A percentile compares a stretch with the other conserved stretches of the same genome.
phyloP scores from a whole-genome alignment of 2,797 vertebrate genomes.

The Malacoraja senta region DNA sequence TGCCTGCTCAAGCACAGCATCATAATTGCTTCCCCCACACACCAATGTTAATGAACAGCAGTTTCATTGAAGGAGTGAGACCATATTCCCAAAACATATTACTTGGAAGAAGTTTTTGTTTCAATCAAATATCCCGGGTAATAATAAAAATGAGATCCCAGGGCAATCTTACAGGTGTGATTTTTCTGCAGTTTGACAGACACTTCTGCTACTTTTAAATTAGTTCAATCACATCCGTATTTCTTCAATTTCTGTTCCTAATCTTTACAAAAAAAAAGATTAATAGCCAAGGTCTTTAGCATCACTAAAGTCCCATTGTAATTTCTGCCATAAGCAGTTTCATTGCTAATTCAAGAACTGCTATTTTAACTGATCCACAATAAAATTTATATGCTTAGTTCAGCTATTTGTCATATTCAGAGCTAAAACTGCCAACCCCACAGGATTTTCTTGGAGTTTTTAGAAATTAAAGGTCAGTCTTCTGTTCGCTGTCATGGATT shows the following conservation, averaged over 20 bases:
- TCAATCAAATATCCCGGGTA: neutral
- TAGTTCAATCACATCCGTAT: neutral
- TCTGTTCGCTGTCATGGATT: neutral
- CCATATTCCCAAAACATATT: neutral
- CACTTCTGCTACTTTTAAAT: neutral
- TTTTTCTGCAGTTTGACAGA: neutral
- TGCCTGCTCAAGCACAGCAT: neutral
- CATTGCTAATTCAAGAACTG: neutral
- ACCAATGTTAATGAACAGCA: neutral
- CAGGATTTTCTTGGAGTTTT: neutral
- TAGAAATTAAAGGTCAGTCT: neutral
- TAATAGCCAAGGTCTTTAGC: neutral
- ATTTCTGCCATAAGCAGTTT: slow-evolving; percentile 2
- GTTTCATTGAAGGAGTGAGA: neutral
- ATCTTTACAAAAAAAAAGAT: neutral
- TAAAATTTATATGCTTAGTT: neutral
- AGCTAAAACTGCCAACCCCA: neutral
- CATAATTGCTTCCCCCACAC: neutral
- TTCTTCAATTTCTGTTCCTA: slow-evolving; percentile 4
- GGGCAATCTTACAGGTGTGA: neutral
- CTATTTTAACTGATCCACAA: neutral
- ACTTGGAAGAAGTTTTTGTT: neutral
- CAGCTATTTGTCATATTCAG: slow-evolving; percentile 1
- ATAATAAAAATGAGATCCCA: neutral
- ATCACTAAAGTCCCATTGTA: neutral